Evolutionary conservation across 2,797 vertebrate species (phyloP).

Genomic region (Rhyacichthys aspro): DNA sequence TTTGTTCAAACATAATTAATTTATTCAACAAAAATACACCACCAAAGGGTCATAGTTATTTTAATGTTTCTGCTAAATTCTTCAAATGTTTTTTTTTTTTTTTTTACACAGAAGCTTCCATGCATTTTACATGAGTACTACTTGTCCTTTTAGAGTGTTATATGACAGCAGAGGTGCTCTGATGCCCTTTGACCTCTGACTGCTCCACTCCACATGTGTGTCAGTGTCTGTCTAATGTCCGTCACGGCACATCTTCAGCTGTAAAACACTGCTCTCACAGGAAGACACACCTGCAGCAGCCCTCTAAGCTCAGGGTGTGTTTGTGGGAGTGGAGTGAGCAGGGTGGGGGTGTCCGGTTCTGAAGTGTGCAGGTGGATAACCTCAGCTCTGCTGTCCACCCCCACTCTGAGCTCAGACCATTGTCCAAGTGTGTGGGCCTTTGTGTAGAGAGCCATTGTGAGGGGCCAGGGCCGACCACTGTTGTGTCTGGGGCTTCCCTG

Average conservation of each 20-base stretch:
- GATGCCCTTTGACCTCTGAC: constrained; percentile 32
- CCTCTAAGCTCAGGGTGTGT: not conserved
- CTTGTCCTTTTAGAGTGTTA: not conserved
- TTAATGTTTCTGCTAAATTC: not conserved
- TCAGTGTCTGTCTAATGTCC: constrained; percentile 9
- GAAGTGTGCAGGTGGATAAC: constrained; percentile 81
- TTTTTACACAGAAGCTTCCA: not conserved
- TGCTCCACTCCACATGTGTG: constrained; percentile 14
- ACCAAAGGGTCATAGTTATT: too few species aligned
- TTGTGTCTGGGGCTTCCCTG: constrained; percentile 81
- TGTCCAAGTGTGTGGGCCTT: constrained; percentile 78
- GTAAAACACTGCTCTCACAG: constrained; percentile 49
- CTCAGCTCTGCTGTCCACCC: constrained; percentile 66
- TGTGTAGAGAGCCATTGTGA: constrained; percentile 74
- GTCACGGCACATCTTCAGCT: constrained; percentile 21
- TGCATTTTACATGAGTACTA: not conserved
- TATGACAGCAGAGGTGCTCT: not conserved
- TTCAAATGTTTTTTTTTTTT: not conserved
- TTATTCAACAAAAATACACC: too few species aligned
- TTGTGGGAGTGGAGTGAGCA: not conserved
- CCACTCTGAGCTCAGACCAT: constrained; percentile 66
- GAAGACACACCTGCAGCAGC: constrained; percentile 77
- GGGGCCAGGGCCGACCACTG: constrained; percentile 70
- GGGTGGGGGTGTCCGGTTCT: constrained; percentile 38
- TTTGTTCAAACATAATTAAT: too few species aligned